Conservation (phyloP, 1,140 invertebrate species). For the Brachionus asplanchnoidis region DNA sequence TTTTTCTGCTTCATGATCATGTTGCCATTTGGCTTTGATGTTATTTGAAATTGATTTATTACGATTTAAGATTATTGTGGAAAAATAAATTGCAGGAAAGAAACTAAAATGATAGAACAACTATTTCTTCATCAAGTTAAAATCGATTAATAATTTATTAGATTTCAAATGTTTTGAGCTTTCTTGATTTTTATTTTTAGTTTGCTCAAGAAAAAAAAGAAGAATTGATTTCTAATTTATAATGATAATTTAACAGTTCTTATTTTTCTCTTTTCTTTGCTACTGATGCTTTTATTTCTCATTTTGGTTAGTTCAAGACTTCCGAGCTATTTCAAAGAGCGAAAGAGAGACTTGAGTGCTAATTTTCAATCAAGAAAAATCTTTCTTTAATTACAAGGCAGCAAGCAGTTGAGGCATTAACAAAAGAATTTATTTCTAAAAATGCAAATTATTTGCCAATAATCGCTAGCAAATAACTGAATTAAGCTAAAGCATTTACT, state of each 20-base stretch:
- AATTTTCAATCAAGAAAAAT: background rate
- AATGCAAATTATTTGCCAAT: background rate
- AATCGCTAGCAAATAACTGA: background rate
- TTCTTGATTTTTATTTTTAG: slow-evolving; percentile 2
- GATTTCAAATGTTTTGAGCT: slow-evolving; percentile 21
- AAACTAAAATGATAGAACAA: background rate
- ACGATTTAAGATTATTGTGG: background rate
- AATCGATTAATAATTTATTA: slow-evolving; percentile 36
- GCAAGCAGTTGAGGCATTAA: background rate
- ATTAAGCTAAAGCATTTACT: background rate
- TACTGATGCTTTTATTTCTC: background rate
- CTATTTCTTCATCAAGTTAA: background rate
- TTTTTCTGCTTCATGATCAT: background rate
- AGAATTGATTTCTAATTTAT: slow-evolving; percentile 31
- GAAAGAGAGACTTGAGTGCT: background rate
- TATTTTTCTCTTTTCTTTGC: background rate
- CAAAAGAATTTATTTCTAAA: background rate
- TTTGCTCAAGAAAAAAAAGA: background rate
- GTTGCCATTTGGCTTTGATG: background rate
- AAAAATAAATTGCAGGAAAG: background rate
- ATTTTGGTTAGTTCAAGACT: background rate
- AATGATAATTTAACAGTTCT: slow-evolving; percentile 2
- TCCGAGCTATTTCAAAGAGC: background rate
- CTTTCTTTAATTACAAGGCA: background rate
- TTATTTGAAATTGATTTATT: slow-evolving; percentile 33